A percentile compares a stretch with the other conserved stretches of the same genome.
These are phyloP conservation scores for Hirtodrosophila confusa DNA, from an alignment of 2,888 invertebrate genomes.

Conservation along the genomic window DNA sequence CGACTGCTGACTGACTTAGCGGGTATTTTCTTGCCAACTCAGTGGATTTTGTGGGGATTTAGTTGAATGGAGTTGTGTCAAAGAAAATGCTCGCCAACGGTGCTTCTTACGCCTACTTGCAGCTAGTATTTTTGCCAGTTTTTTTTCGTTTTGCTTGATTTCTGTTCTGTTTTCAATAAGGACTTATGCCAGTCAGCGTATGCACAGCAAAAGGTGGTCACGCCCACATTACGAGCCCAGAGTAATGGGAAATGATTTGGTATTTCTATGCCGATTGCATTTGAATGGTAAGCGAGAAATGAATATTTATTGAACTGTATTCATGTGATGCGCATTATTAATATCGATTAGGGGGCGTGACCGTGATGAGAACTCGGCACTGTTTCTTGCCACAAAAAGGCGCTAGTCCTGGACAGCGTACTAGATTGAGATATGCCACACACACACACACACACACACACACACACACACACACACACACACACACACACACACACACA, in stretches of 20 bases:
- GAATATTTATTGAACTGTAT: conserved; percentile 68
- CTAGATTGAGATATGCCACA: conserved; percentile 27
- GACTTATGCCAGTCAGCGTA: conserved; percentile 19
- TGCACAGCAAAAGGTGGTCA: conserved; percentile 17
- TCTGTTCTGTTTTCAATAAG: conserved; percentile 19
- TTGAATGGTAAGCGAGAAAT: conserved; percentile 51
- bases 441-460: neutral
- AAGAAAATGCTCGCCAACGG: conserved; percentile 16
- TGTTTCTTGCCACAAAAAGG: conserved; percentile 22
- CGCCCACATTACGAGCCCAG: conserved; percentile 5
- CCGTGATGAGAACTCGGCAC: conserved; percentile 28
- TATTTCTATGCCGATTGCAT: conserved; percentile 52
- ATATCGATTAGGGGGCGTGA: conserved; percentile 66
- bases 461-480: conserved; percentile 1
- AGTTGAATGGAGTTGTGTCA: conserved; percentile 58
- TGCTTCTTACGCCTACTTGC: conserved; percentile 18
- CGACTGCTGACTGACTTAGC: conserved; percentile 59
- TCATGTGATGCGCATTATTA: conserved; percentile 74
- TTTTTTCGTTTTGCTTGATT: conserved; percentile 10
- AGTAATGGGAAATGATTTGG: conserved; percentile 34
- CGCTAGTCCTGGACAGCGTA: neutral
- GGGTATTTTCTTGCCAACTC: conserved; percentile 52
- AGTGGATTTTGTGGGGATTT: conserved; percentile 70
- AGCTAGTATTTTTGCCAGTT: conserved; percentile 8
- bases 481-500: neutral